Evolutionary conservation across 2,888 invertebrate genomes (phyloP).

Genomic region (Melieria crassipennis): DNA sequence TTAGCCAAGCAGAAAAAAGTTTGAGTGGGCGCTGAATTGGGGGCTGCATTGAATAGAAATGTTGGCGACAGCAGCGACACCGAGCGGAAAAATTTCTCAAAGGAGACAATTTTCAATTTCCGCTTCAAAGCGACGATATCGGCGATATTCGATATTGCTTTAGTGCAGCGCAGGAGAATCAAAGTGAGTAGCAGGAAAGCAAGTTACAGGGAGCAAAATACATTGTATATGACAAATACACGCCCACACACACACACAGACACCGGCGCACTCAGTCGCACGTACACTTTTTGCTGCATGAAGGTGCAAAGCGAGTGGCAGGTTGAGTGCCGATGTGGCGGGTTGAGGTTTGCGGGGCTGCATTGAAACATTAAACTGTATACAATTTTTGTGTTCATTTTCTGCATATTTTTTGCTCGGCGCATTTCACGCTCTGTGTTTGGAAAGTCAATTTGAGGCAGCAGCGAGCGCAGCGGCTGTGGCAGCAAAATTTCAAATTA

Average conservation of each 20-base stretch:
- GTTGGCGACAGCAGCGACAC: conserved; percentile 33
- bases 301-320: background rate
- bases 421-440: no score
- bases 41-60: background rate
- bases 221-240: background rate
- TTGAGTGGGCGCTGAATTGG: background rate
- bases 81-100: conserved; percentile 47
- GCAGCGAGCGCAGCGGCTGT: background rate
- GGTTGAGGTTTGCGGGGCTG: background rate
- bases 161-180: background rate
- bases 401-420: background rate
- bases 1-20: background rate
- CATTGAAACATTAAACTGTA: background rate
- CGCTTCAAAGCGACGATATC: conserved; percentile 45
- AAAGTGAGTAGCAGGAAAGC: background rate
- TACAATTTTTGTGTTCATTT: no score
- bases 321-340: background rate
- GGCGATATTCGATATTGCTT: conserved; percentile 44
- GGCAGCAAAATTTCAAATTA: no score
- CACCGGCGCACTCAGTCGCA: background rate
- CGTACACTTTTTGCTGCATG: background rate
- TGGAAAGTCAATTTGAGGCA: no score
- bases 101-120: conserved; percentile 54
- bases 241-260: background rate
- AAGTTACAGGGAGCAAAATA: conserved; percentile 13